Evolutionary conservation across 2,113 vertebrate species (phyloP), one percentile per base, ranked within the genome.

Genomic region (Monarcha castaneiventris): DNA sequence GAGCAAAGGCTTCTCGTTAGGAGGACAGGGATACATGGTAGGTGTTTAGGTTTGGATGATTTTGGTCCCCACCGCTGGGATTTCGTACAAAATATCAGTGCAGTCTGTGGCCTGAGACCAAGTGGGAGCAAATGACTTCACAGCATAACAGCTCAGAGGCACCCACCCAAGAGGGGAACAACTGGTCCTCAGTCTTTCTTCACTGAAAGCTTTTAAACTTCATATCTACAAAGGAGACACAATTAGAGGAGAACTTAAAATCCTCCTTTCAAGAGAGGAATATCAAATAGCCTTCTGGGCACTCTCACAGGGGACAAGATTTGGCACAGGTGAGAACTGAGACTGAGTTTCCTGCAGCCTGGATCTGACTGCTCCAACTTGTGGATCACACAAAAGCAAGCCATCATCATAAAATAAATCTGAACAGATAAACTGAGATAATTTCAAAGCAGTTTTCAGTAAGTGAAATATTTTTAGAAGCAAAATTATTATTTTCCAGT

Each of bases 101-200:
- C 13, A 39, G 30, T 32, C 16, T 0, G 0, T 72, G 52, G 32
- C 18, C 37, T 32, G 56, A 71, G 35, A 75, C 30, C 27, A 20
- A 13, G 13, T 18, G 49, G 1, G 4, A 67, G 29, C n/a, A 63
- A 76, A 68, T 33, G 26, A 23, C 29, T 49, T 46, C 76, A 59
- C 35, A 51, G 17, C 3, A 4, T 2, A 46, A 25, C 0, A 23
- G 7, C 30, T 64, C 35, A n/a, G 46, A 46, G 29, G 22, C 3
- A 33, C 18, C 13, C 12, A 54, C 19, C 15, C 35, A 77, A 33
- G 22, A 64, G 14, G 10, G 9, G 26, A 69, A 5, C 9, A 76
- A 21, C 8, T 11, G 3, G 22, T 59, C 35, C 55, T 5, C 23
- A 61, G 51, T 7, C 6, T 78, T 76, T 58, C n/a, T 78, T 74